Percentiles rank a stretch among this genome's conserved stretches.
phyloP scores from a whole-genome alignment of 1,140 invertebrate species.

The Linepithema humile region DNA sequence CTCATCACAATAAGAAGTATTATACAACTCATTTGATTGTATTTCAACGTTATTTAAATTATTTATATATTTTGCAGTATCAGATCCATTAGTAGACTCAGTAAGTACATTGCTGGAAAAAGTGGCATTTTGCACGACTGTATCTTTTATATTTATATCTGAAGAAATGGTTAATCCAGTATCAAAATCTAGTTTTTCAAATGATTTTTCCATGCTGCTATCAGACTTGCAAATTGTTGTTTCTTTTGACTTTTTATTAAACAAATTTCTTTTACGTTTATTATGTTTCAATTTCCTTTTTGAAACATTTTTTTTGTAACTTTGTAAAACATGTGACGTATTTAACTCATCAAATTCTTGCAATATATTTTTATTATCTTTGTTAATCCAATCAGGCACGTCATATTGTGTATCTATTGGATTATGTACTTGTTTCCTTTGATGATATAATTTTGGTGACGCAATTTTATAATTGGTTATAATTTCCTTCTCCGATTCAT shows the following conservation, averaged over 20 bases:
- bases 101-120: conserved; percentile 37
- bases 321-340: neutral
- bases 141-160: neutral
- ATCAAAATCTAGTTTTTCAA: neutral
- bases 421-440: conserved; percentile 65
- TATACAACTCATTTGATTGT: neutral
- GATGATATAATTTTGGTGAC: conserved; percentile 9
- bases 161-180: neutral
- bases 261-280: conserved; percentile 12
- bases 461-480: neutral
- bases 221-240: neutral
- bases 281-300: conserved; percentile 4
- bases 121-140: conserved; percentile 3
- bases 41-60: neutral
- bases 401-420: conserved; percentile 1
- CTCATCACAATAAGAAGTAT: neutral
- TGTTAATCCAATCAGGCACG: conserved; percentile 21
- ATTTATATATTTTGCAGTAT: neutral
- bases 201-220: neutral
- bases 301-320: neutral
- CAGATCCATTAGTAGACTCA: neutral
- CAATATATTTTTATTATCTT: neutral
- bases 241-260: conserved; percentile 2
- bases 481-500: neutral
- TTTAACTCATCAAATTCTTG: neutral